Conservation (phyloP, 2,797 vertebrate species). For the Petrocephalus schoutedeni region DNA sequence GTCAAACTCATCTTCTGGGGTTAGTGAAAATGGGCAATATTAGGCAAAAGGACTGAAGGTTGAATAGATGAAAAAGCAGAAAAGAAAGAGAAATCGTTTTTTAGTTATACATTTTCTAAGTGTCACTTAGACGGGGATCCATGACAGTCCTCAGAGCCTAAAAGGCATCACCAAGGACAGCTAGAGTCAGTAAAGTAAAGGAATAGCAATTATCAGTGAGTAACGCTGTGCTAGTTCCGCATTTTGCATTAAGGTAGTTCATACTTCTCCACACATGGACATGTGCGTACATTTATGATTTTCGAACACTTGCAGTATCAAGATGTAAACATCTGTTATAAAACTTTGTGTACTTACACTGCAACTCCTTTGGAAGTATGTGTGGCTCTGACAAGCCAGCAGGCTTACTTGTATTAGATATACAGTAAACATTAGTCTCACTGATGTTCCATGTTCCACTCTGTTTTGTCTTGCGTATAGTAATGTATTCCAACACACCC, state of each 20-base stretch:
- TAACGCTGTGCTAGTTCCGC: slow-evolving; percentile 75
- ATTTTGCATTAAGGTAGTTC: slow-evolving; percentile 61
- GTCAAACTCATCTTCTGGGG: neutral
- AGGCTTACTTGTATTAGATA: no score
- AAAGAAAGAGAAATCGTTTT: neutral
- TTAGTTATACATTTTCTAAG: slow-evolving; percentile 3
- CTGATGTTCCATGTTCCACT: no score
- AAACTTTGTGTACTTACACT: no score
- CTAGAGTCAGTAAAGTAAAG: slow-evolving; percentile 85
- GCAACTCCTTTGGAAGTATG: no score
- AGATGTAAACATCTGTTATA: neutral
- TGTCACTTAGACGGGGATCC: slow-evolving; percentile 36
- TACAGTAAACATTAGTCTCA: no score
- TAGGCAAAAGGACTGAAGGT: neutral
- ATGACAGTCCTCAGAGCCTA: slow-evolving; percentile 43
- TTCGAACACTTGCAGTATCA: neutral
- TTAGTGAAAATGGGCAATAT: neutral
- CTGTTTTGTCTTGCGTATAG: no score
- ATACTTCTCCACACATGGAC: no score
- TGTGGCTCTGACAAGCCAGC: no score
- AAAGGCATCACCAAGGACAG: slow-evolving; percentile 74
- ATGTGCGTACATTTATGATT: no score
- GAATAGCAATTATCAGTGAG: slow-evolving; percentile 83
- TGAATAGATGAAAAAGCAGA: neutral
- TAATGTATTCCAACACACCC: no score